A percentile compares a stretch with the other conserved stretches of the same genome.
These are phyloP conservation scores for Diarsia mendica DNA, from an alignment of 2,888 invertebrate genomes.

Conservation along the genomic window DNA sequence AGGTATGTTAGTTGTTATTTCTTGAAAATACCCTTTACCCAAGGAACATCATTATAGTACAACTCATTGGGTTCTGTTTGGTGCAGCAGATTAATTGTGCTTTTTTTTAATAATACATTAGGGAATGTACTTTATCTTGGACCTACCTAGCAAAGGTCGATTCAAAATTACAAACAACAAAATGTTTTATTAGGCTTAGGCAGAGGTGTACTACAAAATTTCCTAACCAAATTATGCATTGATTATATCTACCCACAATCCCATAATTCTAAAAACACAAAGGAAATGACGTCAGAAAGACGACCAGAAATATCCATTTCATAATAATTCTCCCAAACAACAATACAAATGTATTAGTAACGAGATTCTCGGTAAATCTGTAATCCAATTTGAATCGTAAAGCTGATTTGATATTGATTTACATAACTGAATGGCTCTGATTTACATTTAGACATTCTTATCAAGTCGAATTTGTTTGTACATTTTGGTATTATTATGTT, in stretches of 20 bases:
- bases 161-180: too few relatives aligned
- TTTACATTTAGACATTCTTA: slow-evolving; percentile 45
- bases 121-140: too few relatives aligned
- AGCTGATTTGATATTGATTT: slow-evolving; percentile 44
- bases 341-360: slow-evolving; percentile 28
- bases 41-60: background rate
- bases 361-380: slow-evolving; percentile 23
- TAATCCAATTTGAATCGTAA: slow-evolving; percentile 56
- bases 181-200: too few relatives aligned
- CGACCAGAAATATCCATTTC: slow-evolving; percentile 8
- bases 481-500: slow-evolving; percentile 23
- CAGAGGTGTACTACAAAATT: too few relatives aligned
- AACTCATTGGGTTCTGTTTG: background rate
- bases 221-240: too few relatives aligned
- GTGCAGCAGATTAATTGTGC: too few relatives aligned
- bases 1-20: background rate
- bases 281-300: background rate
- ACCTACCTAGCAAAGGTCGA: too few relatives aligned
- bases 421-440: slow-evolving; percentile 22
- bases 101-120: too few relatives aligned
- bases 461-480: slow-evolving; percentile 13
- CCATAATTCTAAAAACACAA: background rate
- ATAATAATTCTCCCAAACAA: slow-evolving; percentile 29
- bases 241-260: too few relatives aligned
- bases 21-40: background rate